Evolutionary conservation across 2,888 invertebrate genomes (phyloP), one percentile per base, ranked within the genome.

Genomic region (Sminthurides aquaticus): DNA sequence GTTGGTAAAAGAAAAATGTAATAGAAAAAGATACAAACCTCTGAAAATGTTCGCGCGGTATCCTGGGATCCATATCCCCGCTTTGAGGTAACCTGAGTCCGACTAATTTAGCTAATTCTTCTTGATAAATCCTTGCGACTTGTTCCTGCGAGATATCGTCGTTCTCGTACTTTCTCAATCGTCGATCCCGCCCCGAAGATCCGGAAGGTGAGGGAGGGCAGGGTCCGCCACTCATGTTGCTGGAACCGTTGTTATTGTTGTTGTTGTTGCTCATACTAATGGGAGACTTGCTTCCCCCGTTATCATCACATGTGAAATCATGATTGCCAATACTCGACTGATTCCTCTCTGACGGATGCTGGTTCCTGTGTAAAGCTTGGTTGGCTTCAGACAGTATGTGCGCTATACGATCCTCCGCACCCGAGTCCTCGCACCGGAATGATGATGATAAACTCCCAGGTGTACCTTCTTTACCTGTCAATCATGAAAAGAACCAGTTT

Each of bases 91-190:
- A 64, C 90, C 84, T 75, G 75, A 88, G 81, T 57, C 87, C 90
- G 86, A 95, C 93, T 63, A 98, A 84, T 78, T 96, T 96, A 66
- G 91, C 89, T 69, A 96, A 82, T 78, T 97, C 95, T 78, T 95
- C 94, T 77, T 96, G 94, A 78, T 96, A 96, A 76, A 96, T 91
- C 76, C 93, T 85, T 52, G 90, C 88, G 76, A 96, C 92, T 80
- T 95, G 94, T 78, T 98, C 97, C 78, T 96, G 95, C 49, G 96
- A 90, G 80, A 96, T 90, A 81, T 95, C 95, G 79, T 90, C 92
- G 80, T 91, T 91, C 79, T 91, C 90, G 80, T 91, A 91, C 76
- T 91, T 90, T 77, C 90, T 88, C 77, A 90, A 81, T 78, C 88
- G 84, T 78, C 88, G 83, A 76, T 86, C 88, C 78, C 87, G 86